Evolutionary conservation across 2,797 vertebrate genomes (phyloP), one percentile per base, ranked within the genome.

Genomic region (Myotis findleyi): DNA sequence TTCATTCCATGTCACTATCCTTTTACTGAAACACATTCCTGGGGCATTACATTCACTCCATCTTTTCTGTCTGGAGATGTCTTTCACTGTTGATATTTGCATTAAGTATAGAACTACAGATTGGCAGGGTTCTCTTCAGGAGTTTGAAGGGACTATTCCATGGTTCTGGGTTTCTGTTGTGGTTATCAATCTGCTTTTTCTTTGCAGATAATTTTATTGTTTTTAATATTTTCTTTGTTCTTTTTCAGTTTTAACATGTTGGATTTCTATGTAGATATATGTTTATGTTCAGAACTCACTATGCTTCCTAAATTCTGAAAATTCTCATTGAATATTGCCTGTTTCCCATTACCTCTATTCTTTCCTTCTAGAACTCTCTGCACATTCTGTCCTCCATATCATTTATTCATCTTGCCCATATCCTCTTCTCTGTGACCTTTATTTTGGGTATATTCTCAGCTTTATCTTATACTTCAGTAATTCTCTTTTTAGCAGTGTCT

Each of bases 41-140:
- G n/a, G 62, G n/a, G 64, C 64, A 33, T 33, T 66, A 20, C n/a
- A 66, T 8, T 66, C 64, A 16, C 64, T 66, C n/a, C 30, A 68
- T 41, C 44, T 59, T 82, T 72, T 82, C 91, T 85, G 41, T 76
- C 82, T 79, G 49, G 49, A 92, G n/a, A 49, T 82, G 41, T 36
- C n/a, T 91, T 87, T 86, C 44, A 49, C 41, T 87, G 14, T 57
- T 81, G 27, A 64, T 86, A 71, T 82, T 85, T 92, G 81, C 92
- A 16, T 23, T 69, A 17, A 7, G 44, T 49, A 44, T 47, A 71
- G 44, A 72, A 83, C 89, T 75, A 85, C 84, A 64, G 76, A 75
- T 62, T 33, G 51, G 62, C 13, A 81, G 64, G n/a, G 21, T 23
- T 53, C 27, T 87, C 71, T 49, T 81, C 79, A 69, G 73, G 69